phyloP scores from a whole-genome alignment of 2,797 vertebrate species.

The Cyprinella venusta region DNA sequence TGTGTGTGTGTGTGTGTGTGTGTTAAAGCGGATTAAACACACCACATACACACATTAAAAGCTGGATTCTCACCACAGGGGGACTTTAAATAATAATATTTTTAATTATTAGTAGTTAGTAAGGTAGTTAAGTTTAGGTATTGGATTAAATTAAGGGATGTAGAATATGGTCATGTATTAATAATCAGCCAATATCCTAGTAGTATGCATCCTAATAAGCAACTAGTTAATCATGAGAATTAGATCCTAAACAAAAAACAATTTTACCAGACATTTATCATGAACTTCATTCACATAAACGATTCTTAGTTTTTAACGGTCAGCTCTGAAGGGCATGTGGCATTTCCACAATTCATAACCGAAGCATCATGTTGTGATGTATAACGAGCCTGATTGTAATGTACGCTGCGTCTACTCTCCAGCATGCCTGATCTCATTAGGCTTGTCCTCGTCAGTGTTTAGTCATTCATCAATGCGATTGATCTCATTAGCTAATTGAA shows the following conservation, averaged over 20 bases:
- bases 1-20: too few relatives aligned
- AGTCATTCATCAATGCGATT: constrained; percentile 71
- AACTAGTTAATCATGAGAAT: neutral
- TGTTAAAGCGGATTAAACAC: too few relatives aligned
- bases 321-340: neutral
- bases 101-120: neutral
- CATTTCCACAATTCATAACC: neutral
- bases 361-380: constrained; percentile 44
- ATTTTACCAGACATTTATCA: neutral
- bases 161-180: neutral
- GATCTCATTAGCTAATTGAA: constrained; percentile 75
- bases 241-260: too few relatives aligned
- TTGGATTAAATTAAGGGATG: neutral
- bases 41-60: too few relatives aligned
- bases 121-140: too few relatives aligned
- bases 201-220: neutral
- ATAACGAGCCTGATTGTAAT: constrained; percentile 21
- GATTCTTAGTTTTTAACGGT: neutral
- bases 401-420: constrained; percentile 49
- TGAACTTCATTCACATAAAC: neutral
- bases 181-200: neutral
- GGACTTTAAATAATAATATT: too few relatives aligned
- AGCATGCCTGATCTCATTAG: constrained; percentile 69
- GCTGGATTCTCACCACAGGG: too few relatives aligned
- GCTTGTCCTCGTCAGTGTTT: constrained; percentile 67